Percentiles rank a stretch among this genome's conserved stretches.
phyloP scores from a whole-genome alignment of 2,797 vertebrate genomes.

The Nyctibius grandis region DNA sequence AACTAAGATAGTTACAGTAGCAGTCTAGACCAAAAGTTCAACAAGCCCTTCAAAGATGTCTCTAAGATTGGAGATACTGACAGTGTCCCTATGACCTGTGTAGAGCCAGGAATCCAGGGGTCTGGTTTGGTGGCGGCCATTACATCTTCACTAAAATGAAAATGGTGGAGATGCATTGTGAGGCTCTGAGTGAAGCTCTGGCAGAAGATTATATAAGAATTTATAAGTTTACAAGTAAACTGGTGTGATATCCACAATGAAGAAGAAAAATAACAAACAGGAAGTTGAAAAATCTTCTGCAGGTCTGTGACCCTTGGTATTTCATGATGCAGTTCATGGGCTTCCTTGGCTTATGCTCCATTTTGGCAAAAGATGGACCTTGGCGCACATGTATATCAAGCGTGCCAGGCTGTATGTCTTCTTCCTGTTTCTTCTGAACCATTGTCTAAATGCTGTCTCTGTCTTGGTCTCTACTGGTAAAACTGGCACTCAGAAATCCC shows the following conservation, averaged over 20 bases:
- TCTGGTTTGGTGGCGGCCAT: not conserved
- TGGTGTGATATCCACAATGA: not conserved
- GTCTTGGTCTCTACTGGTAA: too few species aligned
- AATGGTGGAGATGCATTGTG: not conserved
- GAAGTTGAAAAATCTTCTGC: not conserved
- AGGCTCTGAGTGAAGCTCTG: not conserved
- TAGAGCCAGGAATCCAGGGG: not conserved
- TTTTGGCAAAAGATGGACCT: not conserved
- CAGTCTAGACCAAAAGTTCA: not conserved
- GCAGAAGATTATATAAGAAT: not conserved
- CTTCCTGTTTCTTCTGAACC: not conserved
- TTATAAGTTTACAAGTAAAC: not conserved
- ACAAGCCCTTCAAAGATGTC: not conserved
- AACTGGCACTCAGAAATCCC: too few species aligned
- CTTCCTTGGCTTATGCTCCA: not conserved
- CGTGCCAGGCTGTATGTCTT: not conserved
- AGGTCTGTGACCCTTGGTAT: not conserved
- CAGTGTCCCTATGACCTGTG: not conserved
- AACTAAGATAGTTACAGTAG: not conserved
- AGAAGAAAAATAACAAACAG: not conserved
- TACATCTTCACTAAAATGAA: not conserved
- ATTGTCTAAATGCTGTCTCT: too few species aligned
- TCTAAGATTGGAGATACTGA: not conserved
- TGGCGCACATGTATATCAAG: not conserved
- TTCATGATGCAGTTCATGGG: not conserved